These are phyloP conservation scores for Morone chrysops DNA, from an alignment of 2,113 vertebrate genomes.

Conservation along the genomic window DNA sequence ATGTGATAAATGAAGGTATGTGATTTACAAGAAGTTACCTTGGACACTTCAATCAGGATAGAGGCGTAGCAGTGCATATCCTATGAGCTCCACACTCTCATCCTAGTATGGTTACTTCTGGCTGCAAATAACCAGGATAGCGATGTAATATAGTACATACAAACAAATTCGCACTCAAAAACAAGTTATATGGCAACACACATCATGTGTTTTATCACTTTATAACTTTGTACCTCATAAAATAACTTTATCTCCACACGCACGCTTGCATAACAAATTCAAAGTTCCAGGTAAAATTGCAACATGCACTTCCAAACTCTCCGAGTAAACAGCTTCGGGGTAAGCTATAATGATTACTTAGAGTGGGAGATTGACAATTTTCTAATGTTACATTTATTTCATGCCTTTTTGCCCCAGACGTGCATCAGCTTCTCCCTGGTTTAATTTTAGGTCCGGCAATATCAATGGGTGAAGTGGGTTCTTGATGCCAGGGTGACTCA, in stretches of 20 bases:
- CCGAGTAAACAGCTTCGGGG: slow-evolving; percentile 25
- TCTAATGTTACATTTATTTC: slow-evolving; percentile 15
- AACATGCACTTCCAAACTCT: slow-evolving; percentile 34
- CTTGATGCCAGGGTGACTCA: slow-evolving; percentile 14
- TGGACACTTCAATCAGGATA: too few species aligned
- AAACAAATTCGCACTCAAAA: too few species aligned
- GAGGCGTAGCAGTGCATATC: too few species aligned
- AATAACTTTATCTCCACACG: slow-evolving; percentile 1
- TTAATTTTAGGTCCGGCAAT: slow-evolving; percentile 47
- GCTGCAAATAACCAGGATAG: too few species aligned
- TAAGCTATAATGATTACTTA: slow-evolving; percentile 35
- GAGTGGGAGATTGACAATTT: slow-evolving; percentile 47
- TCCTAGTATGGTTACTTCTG: too few species aligned
- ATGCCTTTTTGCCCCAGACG: slow-evolving; percentile 30
- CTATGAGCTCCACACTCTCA: too few species aligned
- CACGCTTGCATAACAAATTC: slow-evolving; percentile 4
- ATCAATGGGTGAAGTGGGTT: slow-evolving; percentile 19
- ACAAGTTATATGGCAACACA: background rate
- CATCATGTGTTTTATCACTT: background rate
- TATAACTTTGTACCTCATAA: background rate
- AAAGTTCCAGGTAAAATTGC: slow-evolving; percentile 44
- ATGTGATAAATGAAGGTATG: too few species aligned
- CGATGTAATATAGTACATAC: too few species aligned
- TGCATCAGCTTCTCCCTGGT: background rate
- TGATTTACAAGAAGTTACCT: too few species aligned